Evolutionary conservation across 2,113 vertebrate species (phyloP).

Genomic region (Nicator chloris): DNA sequence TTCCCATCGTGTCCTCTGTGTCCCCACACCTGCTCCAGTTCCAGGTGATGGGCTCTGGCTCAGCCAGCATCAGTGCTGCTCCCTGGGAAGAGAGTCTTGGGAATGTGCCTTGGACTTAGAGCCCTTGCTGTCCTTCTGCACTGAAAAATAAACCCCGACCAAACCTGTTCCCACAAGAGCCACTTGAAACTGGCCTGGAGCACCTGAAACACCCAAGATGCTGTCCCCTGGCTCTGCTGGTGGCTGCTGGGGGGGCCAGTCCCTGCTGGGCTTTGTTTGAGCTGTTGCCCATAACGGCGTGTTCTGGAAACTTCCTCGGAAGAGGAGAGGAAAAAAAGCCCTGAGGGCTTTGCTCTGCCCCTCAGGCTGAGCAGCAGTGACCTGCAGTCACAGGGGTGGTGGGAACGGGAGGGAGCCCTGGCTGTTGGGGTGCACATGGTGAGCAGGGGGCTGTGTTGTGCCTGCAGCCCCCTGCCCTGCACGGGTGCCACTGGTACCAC

Average conservation of each 20-base stretch:
- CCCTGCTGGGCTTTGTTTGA: not conserved
- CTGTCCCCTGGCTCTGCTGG: not conserved
- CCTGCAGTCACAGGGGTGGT: rapidly evolving
- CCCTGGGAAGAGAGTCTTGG: not conserved
- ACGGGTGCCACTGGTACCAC: rapidly evolving
- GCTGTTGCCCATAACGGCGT: rapidly evolving
- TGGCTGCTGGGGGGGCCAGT: no score
- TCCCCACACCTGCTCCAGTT: not conserved
- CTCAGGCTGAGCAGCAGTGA: not conserved
- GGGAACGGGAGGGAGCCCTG: not conserved
- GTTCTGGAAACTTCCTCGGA: not conserved
- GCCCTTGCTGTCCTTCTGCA: not conserved
- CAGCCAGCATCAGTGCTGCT: rapidly evolving
- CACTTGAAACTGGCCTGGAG: not conserved
- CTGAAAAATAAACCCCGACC: not conserved
- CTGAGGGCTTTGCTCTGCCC: rapidly evolving
- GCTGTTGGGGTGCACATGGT: rapidly evolving
- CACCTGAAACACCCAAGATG: not conserved
- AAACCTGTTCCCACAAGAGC: not conserved
- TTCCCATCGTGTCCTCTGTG: rapidly evolving
- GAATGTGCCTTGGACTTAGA: rapidly evolving
- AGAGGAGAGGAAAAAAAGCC: not conserved
- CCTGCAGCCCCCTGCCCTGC: not conserved
- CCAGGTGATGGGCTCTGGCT: not conserved
- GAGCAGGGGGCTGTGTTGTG: not conserved